Evolutionary conservation across 2,888 invertebrate genomes (phyloP), one percentile per base, ranked within the genome.

Genomic region (Lithophane leautieri): DNA sequence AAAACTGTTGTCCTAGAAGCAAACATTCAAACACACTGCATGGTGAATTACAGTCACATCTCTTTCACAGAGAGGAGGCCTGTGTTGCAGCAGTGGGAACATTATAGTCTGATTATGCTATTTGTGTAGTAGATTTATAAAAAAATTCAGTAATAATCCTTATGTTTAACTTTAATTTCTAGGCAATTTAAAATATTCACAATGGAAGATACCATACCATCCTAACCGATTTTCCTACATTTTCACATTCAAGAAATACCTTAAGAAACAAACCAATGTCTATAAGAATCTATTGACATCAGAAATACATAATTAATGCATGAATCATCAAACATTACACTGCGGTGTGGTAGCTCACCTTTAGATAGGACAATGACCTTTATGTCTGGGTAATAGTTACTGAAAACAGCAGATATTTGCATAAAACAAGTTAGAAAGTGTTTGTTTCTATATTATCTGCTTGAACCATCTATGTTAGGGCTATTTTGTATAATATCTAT

Each of bases 321-420:
- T 88, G 89, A 88, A 65, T 88, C 87, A 88, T 77, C 61, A 70
- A 77, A 80, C 74, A 61, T 78, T 73, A 84, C 78, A 80, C 78
- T 69, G 79, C 34, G 58, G 66, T 56, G 65, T 65, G 71, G 71
- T 74, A 77, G 70, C 79, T 70, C 77, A 69, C 86, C 81, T 73
- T 79, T 71, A 71, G 52, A 69, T 62, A 81, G 83, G 68, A 79
- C 85, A 85, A 69, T 81, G 79, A 89, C 81, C 86, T 88, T 81
- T 86, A 82, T 71, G 73, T 78, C 72, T 78, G 12, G 4, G 12
- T 16, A 63, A 61, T 85, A 69, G 82, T 85, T 63, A 77, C 76
- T 77, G 68, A 79, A 47, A 82, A 74, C 73, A 69, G 42, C 25
- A 44, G 28, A 70, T 65, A 80, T 87, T 82, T 76, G 75, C 81